Evolutionary conservation across 2,113 vertebrate species (phyloP), one percentile per base, ranked within the genome.

Genomic region (Oncorhynchus masou): DNA sequence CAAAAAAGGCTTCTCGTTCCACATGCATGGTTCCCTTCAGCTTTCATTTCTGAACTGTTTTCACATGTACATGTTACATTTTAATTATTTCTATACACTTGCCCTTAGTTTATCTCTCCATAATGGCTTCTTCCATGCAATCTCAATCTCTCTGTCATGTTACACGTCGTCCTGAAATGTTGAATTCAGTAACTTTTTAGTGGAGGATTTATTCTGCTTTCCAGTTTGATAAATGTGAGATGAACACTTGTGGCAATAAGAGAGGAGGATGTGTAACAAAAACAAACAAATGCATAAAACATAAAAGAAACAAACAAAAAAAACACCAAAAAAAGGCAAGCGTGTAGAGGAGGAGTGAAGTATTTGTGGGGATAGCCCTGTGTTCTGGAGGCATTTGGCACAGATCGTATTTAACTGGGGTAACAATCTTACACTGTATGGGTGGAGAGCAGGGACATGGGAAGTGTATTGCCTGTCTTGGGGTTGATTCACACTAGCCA

Each of bases 321-420:
- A 5, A 5, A 1, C n/a, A n/a, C n/a, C n/a, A n/a, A n/a, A 67
- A 74, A 75, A 83, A 78, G 51, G 78, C 79, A 81, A 68, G 74
- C 48, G 75, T 82, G 70, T 76, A 68, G 64, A 49, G 68, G 51
- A 39, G 67, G 79, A 93, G 88, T 70, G 88, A 88, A 83, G 83
- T 90, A 62, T 82, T 84, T 71, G 64, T 67, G 60, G 85, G 85
- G 83, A 88, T 27, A 83, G 64, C 66, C 69, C 79, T 29, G 67
- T 45, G 6, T 59, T 74, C 59, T 22, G 0, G 62, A 85, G 84
- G 88, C 74, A 54, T 45, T 11, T 39, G 67, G 67, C 67, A 68
- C 31, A 34, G 67, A 68, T 34, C 1, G 6, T 34, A 34, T 34
- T 34, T 34, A 34, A 34, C 34, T 34, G 34, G 34, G 34, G 34